A percentile compares a stretch with the other conserved stretches of the same genome.
These are phyloP conservation scores for Mormoops blainvillei DNA, from an alignment of 2,113 vertebrate species.

Conservation along the genomic window DNA sequence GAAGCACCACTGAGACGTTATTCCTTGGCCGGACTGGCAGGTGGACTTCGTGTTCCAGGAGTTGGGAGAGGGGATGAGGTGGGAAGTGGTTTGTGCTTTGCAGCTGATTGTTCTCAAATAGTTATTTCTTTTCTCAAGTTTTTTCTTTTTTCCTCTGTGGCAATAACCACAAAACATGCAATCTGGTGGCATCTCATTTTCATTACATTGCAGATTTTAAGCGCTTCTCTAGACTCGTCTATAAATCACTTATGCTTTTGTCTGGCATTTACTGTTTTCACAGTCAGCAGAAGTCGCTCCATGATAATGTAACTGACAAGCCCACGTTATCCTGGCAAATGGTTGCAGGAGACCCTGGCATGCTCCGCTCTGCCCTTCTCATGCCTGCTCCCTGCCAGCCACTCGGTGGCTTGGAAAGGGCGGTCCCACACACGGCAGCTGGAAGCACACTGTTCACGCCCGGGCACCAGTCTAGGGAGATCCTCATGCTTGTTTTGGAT, in stretches of 20 bases:
- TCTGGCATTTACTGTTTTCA: constrained; percentile 49
- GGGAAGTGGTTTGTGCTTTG: background rate
- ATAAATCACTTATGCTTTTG: constrained; percentile 58
- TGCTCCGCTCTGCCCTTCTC: background rate
- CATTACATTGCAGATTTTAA: constrained; percentile 39
- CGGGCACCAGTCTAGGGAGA: background rate
- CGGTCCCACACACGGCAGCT: background rate
- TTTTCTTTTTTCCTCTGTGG: background rate
- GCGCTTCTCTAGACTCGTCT: background rate
- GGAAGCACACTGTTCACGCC: background rate
- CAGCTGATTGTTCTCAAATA: background rate
- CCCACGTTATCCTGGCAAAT: background rate
- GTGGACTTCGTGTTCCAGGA: background rate
- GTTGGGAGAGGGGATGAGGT: background rate
- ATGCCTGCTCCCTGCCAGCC: background rate
- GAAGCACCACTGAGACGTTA: background rate
- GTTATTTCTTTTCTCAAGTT: constrained; percentile 18
- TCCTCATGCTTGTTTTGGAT: background rate
- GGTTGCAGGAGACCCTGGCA: background rate
- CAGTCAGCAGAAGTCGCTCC: background rate
- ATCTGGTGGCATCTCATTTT: constrained; percentile 44
- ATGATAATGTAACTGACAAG: constrained; percentile 12
- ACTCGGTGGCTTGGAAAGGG: background rate
- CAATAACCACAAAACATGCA: constrained; percentile 34
- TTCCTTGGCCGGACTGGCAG: background rate